These are phyloP conservation scores for Ophiodon elongatus DNA, from an alignment of 2,113 vertebrate species.

Conservation along the genomic window DNA sequence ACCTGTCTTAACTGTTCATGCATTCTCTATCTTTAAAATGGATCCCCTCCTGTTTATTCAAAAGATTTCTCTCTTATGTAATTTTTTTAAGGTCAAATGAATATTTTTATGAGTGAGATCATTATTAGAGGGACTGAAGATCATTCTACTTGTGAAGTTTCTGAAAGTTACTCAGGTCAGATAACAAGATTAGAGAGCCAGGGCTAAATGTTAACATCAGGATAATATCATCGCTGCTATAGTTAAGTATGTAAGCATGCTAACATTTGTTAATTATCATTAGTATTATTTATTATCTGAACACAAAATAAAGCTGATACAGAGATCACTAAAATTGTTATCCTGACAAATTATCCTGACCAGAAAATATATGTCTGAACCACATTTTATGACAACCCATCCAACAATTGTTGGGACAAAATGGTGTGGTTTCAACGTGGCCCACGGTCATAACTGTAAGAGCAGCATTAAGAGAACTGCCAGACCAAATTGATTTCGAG, in stretches of 20 bases:
- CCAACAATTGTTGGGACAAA: background rate
- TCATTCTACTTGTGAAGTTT: background rate
- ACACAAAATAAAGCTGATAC: background rate
- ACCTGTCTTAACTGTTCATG: too few relatives aligned
- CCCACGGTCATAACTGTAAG: background rate
- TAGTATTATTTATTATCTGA: background rate
- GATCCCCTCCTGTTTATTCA: too few relatives aligned
- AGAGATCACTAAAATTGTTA: background rate
- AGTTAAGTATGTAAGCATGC: background rate
- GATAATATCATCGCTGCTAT: background rate
- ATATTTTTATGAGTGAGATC: background rate
- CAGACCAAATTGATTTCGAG: slow-evolving; percentile 1
- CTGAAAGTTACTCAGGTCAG: slow-evolving; percentile 1
- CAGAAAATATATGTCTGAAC: background rate
- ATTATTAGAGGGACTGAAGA: slow-evolving; percentile 4
- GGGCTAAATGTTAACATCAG: background rate
- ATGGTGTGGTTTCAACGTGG: background rate
- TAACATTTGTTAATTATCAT: background rate
- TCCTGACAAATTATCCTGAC: background rate
- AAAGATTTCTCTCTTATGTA: background rate
- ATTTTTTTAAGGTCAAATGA: slow-evolving; percentile 12
- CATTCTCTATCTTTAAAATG: too few relatives aligned
- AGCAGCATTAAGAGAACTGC: slow-evolving; percentile 1
- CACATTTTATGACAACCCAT: background rate
- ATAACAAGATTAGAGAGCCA: background rate